Base-by-base conservation (phyloP, 2,113 vertebrate genomes). In the Talpa occidentalis region DNA sequence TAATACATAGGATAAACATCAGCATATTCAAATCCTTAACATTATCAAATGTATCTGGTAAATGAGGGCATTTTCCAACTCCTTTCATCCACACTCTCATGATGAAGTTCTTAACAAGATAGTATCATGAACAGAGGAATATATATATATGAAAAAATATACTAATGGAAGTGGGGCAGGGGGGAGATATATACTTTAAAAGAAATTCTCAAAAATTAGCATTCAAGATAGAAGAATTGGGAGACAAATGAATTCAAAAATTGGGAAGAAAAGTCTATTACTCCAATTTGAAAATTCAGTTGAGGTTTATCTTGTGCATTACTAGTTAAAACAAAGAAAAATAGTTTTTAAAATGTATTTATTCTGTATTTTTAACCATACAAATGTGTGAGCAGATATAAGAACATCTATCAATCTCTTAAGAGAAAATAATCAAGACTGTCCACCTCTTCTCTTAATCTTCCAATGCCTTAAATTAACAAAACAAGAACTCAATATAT, bases 31-130 rank as follows among this genome's bases (percentile, higher is more conserved):
- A 97, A 94, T 97, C 92, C 74, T 92, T 92, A 16, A 62, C 93
- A 90, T 92, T 0, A 12, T 92, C 92, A 94, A 91, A 96, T 96
- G 90, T 79, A 96, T 98, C 94, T 5, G 28, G 40, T 93, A 98
- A 98, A 88, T 93, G 70, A 95, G 86, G 84, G 97, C 97, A 92
- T 83, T 88, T 98, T 97, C 66, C 73, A 89, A 67, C 96, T 97
- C 74, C 95, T 97, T 97, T 95, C 74, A 96, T 96, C 84, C 88
- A 96, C 40, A 35, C 35, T 93, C 32, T 49, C 85, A 90, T 22
- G 59, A 80, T 97, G 95, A 97, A 91, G 95, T 42, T 91, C 83
- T 90, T 83, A 54, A 97, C 98, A 97, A 98, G 94, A 98, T 93
- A 95, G 77, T 94, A 98, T 91, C 1, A 0, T 60, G 78, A 94